Percentiles rank a stretch among this genome's conserved stretches.
phyloP scores from a whole-genome alignment of 30 jellyfish, hydroid and myxozoan species.

The Aurelia sp. region DNA sequence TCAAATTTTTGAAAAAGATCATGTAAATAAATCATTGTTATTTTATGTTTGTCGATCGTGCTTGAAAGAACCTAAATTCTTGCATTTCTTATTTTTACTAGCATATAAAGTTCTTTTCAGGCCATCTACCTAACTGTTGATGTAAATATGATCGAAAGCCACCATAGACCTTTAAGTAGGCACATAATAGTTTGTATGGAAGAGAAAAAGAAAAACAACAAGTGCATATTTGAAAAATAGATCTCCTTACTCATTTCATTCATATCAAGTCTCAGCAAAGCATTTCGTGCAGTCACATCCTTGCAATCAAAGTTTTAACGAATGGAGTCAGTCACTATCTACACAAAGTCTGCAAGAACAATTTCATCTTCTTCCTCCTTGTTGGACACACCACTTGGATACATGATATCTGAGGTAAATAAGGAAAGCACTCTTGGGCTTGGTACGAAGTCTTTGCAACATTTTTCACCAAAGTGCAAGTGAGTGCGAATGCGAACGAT shows the following conservation, averaged over 20 bases:
- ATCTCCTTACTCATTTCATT: slow-evolving; percentile 30
- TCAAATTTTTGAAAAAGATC: slow-evolving; percentile 3
- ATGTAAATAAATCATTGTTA: neutral
- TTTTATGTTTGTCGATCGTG: neutral
- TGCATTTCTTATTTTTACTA: slow-evolving; percentile 11
- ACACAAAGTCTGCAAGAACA: slow-evolving; percentile 40
- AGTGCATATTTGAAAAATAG: slow-evolving; percentile 5
- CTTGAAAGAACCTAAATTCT: neutral
- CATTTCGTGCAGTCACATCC: slow-evolving; percentile 1
- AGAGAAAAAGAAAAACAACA: slow-evolving; percentile 28
- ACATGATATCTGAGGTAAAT: slow-evolving; percentile 43
- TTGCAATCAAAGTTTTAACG: slow-evolving; percentile 8
- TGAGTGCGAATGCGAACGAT: slow-evolving; percentile 33
- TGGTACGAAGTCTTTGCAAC: slow-evolving; percentile 64
- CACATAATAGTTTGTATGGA: neutral
- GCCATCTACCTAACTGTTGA: neutral
- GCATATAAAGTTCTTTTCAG: slow-evolving; percentile 35
- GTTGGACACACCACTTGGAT: slow-evolving; percentile 48
- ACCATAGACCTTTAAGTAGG: neutral
- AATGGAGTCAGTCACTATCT: slow-evolving; percentile 10
- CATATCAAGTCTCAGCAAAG: slow-evolving; percentile 24
- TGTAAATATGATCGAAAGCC: neutral
- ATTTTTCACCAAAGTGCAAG: slow-evolving; percentile 34
- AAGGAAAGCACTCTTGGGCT: too few species aligned
- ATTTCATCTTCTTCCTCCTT: slow-evolving; percentile 34